Conservation (phyloP, 2,797 vertebrate genomes). For the Capromys pilorides region DNA sequence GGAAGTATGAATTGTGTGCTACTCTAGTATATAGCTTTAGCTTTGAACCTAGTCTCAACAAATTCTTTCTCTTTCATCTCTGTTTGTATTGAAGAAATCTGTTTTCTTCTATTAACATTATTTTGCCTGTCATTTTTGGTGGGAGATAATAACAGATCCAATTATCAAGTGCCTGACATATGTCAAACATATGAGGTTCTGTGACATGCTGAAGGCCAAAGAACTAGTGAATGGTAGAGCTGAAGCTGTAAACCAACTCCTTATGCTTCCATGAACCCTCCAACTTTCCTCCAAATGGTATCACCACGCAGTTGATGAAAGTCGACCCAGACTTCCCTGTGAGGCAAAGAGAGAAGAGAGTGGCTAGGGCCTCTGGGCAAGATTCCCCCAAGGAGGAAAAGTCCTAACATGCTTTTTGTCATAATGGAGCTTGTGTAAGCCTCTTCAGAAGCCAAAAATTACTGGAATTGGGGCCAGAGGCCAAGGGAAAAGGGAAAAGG, state of each 20-base stretch:
- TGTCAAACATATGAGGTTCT: neutral
- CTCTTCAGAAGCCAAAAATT: conserved; percentile 51
- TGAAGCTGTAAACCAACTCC: neutral
- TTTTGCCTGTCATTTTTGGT: conserved; percentile 8
- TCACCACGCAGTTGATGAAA: neutral
- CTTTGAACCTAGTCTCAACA: conserved; percentile 45
- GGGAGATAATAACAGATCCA: neutral
- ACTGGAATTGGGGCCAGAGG: conserved; percentile 53
- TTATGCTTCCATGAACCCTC: neutral
- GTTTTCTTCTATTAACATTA: conserved; percentile 37
- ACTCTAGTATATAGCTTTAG: conserved; percentile 30
- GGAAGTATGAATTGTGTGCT: conserved; percentile 28
- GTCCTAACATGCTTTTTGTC: conserved; percentile 43
- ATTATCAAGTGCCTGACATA: conserved; percentile 16
- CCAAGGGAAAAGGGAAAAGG: conserved; percentile 50
- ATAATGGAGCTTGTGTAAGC: conserved; percentile 39
- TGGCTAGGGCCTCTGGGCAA: neutral
- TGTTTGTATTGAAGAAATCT: conserved; percentile 38
- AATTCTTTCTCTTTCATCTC: conserved; percentile 28
- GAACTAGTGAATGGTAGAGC: neutral
- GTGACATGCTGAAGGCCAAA: conserved; percentile 39
- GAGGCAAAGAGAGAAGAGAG: conserved; percentile 1
- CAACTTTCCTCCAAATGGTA: neutral
- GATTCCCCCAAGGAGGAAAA: conserved; percentile 58
- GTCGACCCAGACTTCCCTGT: conserved; percentile 21